phyloP scores from a whole-genome alignment of 37 sponge, comb jelly and placozoan species.

The Spongia lamella region DNA sequence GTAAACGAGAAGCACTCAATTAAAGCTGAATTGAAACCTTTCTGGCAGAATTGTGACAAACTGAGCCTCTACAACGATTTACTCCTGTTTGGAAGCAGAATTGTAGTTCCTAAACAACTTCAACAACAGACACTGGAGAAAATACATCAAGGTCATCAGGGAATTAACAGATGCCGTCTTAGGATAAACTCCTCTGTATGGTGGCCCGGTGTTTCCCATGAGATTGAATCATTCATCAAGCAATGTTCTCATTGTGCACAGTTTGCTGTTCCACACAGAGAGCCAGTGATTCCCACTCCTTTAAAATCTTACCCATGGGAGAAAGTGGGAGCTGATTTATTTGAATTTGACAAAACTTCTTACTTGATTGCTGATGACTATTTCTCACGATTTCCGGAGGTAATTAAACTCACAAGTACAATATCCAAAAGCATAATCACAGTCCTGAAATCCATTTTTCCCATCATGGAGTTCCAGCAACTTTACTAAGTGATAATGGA shows the following conservation, averaged over 20 bases:
- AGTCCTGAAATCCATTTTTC: slow-evolving; percentile 1
- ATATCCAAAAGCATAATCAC: neutral
- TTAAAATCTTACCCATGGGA: neutral
- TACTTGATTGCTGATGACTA: neutral
- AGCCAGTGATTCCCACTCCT: slow-evolving; percentile 2
- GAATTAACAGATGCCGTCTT: neutral
- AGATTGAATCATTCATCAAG: neutral
- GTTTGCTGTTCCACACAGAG: neutral
- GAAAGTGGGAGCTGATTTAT: slow-evolving; percentile 3
- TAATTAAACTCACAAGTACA: neutral
- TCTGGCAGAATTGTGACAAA: slow-evolving; percentile 7
- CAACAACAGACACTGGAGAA: neutral
- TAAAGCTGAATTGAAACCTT: neutral
- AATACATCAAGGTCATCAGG: slow-evolving; percentile 8
- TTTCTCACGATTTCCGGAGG: neutral
- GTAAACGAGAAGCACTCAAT: neutral
- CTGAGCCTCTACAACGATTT: neutral
- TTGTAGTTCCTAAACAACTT: slow-evolving; percentile 14
- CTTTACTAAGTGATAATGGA: neutral
- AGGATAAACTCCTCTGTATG: neutral
- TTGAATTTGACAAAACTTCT: neutral
- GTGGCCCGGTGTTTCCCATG: neutral
- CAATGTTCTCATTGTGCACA: neutral
- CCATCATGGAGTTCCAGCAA: neutral
- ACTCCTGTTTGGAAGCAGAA: slow-evolving; percentile 6